Base-by-base conservation (phyloP, 2,888 invertebrate genomes). In the Podotricha telesiphe region DNA sequence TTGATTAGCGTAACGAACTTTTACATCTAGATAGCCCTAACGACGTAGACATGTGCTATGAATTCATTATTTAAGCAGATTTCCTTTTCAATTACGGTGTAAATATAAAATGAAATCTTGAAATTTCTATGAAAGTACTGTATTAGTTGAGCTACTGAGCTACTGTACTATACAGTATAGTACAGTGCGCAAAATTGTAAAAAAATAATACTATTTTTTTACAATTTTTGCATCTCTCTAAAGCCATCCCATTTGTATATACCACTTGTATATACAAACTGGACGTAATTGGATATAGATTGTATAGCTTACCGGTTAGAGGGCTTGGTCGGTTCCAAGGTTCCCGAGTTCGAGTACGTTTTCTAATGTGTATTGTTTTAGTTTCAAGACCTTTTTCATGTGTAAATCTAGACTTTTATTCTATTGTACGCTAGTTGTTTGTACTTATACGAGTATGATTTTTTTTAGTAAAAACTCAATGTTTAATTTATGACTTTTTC, bases 61-160 rank as follows among this genome's bases (percentile, higher is more conserved):
- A 28, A 53, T 53, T 53, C 51, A 53, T 53, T 51, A 28, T 28
- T 53, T 28, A 53, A 53, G 28, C 51, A 53, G 15, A 53, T 28
- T 53, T 28, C 15, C 7, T 15, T 53, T 8, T 28, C 28, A 53
- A 53, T 53, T 11, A 28, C 28, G n/a, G n/a, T 22, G 28, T 28
- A 28, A 28, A 28, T 53, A 28, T 28, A 28, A 51, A 28, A 51
- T 28, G n/a, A 51, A 51, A 51, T 51, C n/a, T 51, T 51, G 22
- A 51, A 51, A 51, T 28, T 51, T 28, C 51, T 28, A 15, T 51
- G 13, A 51, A 22, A 51, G 22, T 51, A 15, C 6, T 22, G 22
- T 22, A 15, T 15, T 51, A 6, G 47, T 47, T 17, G 48, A 48
- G 11, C 11, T 17, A 48, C n/a, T 28, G n/a, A 51, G 15, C 22